These are phyloP conservation scores for Tragelaphus eurycerus DNA, from an alignment of 2,797 vertebrate species.

Conservation along the genomic window DNA sequence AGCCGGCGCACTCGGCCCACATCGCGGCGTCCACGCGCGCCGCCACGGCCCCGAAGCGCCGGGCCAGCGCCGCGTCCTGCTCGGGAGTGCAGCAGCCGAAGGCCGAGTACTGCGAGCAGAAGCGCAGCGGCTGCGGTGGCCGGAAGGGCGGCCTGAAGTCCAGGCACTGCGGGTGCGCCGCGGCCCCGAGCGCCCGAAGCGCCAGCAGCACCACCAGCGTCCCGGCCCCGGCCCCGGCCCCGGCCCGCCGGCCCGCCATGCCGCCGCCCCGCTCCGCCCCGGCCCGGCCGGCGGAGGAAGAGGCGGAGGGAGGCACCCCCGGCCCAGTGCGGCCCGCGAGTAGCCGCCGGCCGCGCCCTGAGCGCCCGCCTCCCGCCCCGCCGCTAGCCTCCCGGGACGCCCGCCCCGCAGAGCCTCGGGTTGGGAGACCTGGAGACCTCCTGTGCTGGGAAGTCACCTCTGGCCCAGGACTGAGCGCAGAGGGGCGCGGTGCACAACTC, in stretches of 20 bases:
- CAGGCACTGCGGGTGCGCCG: constrained; percentile 93
- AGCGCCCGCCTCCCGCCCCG: not conserved
- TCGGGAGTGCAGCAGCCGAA: constrained; percentile 93
- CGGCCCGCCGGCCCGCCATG: not conserved
- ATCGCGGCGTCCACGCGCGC: constrained; percentile 82
- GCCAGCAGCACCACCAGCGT: constrained; percentile 52
- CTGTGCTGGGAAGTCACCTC: not conserved
- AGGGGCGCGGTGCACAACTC: not conserved
- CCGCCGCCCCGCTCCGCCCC: not conserved
- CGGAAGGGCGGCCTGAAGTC: constrained; percentile 96
- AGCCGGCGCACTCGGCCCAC: constrained; percentile 87
- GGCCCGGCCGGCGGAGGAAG: not conserved
- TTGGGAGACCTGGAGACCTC: not conserved
- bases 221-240: not conserved
- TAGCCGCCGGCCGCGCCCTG: not conserved
- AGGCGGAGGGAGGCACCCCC: not conserved
- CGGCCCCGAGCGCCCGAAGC: constrained; percentile 55
- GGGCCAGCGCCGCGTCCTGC: constrained; percentile 88
- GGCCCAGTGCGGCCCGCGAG: not conserved
- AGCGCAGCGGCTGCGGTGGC: constrained; percentile 86
- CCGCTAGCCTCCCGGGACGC: not conserved
- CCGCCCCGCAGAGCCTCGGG: not conserved
- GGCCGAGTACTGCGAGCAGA: constrained; percentile 90
- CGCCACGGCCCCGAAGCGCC: constrained; percentile 87
- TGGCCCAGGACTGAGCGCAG: too few relatives aligned